A percentile compares a stretch with the other conserved stretches of the same genome.
Evolutionary conservation across 2,888 invertebrate species (phyloP).

Genomic region (Polyploca ridens): DNA sequence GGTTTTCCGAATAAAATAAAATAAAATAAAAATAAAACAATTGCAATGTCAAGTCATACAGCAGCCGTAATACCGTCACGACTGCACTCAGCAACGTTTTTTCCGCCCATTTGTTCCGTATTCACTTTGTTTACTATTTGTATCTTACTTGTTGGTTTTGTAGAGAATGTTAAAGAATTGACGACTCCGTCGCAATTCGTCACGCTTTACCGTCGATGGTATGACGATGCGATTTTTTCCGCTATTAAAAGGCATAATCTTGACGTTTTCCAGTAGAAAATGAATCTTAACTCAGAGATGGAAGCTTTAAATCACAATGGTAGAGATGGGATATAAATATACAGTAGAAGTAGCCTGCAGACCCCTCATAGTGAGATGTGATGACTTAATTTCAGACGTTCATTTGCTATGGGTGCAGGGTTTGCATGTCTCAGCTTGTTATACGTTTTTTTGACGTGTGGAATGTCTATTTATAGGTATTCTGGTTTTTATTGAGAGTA

Average conservation of each 20-base stretch:
- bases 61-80: slow-evolving; percentile 33
- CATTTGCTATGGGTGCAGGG: slow-evolving; percentile 68
- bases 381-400: slow-evolving; percentile 74
- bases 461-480: slow-evolving; percentile 1
- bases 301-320: slow-evolving; percentile 29
- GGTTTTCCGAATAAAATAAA: too few relatives aligned
- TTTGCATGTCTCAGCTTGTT: slow-evolving; percentile 41
- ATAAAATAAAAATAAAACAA: too few relatives aligned
- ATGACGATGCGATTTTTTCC: slow-evolving; percentile 78
- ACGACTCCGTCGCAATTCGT: slow-evolving; percentile 78
- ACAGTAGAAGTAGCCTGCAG: slow-evolving; percentile 58
- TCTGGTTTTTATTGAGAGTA: slow-evolving; percentile 2
- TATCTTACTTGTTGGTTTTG: slow-evolving; percentile 79
- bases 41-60: slow-evolving; percentile 10
- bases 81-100: slow-evolving; percentile 41
- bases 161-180: slow-evolving; percentile 74
- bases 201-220: slow-evolving; percentile 68
- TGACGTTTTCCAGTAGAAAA: slow-evolving; percentile 16
- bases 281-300: slow-evolving; percentile 9
- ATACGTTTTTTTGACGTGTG: slow-evolving; percentile 7
- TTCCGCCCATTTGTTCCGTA: slow-evolving; percentile 39
- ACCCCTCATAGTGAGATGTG: slow-evolving; percentile 68
- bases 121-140: slow-evolving; percentile 49
- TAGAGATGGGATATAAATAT: slow-evolving; percentile 38
- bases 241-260: slow-evolving; percentile 46